Conservation (phyloP, 2,888 invertebrate genomes). For the Cataglyphis albicans region DNA sequence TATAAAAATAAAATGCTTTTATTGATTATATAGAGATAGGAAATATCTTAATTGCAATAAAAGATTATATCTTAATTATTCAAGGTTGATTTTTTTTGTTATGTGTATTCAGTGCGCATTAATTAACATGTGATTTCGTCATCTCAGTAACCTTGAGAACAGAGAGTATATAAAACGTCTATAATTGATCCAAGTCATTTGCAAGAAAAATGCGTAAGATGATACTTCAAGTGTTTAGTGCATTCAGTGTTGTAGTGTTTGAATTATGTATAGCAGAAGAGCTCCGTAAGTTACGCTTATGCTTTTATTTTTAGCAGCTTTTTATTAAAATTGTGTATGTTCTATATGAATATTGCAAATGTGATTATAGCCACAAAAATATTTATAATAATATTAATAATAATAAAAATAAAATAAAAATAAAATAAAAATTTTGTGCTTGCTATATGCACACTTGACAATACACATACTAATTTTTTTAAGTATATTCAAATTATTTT, state of each 20-base stretch:
- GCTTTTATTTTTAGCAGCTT: background rate
- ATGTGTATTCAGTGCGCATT: background rate
- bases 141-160: background rate
- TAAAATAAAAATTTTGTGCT: background rate
- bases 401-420: background rate
- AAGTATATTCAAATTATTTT: background rate
- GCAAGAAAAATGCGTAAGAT: background rate
- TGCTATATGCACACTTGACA: background rate
- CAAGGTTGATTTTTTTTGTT: background rate
- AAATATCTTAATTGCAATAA: too few species aligned
- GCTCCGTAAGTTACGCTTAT: conserved; percentile 4
- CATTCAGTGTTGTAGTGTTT: background rate
- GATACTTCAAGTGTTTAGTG: background rate
- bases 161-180: conserved; percentile 2
- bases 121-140: background rate
- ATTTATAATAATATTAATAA: background rate
- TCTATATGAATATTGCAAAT: background rate
- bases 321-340: background rate
- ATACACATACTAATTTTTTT: background rate
- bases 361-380: background rate
- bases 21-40: background rate
- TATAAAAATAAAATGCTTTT: background rate
- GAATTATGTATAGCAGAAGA: background rate
- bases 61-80: background rate
- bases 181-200: background rate